These are phyloP conservation scores for Sebastes baramenuke DNA, from an alignment of 2,797 vertebrate species.

Conservation along the genomic window DNA sequence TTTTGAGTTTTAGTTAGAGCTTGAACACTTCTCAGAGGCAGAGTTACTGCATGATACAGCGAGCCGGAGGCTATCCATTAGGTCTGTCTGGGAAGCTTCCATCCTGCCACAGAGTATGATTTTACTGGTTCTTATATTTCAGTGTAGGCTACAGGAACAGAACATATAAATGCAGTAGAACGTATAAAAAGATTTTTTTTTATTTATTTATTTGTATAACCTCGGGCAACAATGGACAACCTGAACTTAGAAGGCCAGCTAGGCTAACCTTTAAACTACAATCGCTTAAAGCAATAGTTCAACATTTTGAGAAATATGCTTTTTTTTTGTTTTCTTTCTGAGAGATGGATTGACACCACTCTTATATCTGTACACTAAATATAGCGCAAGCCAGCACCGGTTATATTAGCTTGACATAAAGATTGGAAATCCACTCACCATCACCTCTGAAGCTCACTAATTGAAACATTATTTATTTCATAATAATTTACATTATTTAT, in stretches of 20 bases:
- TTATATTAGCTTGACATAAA: background rate
- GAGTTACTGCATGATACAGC: background rate
- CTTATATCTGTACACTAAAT: background rate
- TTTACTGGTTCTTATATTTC: conserved; percentile 14
- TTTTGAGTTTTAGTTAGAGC: conserved; percentile 36
- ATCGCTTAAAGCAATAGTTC: background rate
- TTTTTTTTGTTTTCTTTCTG: background rate
- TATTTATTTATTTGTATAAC: background rate
- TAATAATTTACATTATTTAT: too few species aligned
- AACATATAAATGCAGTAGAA: conserved; percentile 1
- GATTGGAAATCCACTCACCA: too few species aligned
- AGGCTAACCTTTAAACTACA: background rate
- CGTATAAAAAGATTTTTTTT: background rate
- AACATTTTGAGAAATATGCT: background rate
- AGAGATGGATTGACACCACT: background rate
- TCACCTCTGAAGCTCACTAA: too few species aligned
- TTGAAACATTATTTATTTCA: too few species aligned
- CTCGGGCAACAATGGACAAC: background rate
- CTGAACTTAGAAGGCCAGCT: background rate
- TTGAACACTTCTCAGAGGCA: conserved; percentile 22
- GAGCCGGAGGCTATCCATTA: conserved; percentile 22
- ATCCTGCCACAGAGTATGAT: background rate
- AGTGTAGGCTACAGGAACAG: background rate
- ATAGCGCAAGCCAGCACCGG: background rate
- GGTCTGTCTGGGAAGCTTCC: conserved; percentile 16